A percentile compares a stretch with the other conserved stretches of the same genome.
These are phyloP conservation scores for Brenthis daphne DNA, from an alignment of 2,888 invertebrate genomes.

Conservation along the genomic window DNA sequence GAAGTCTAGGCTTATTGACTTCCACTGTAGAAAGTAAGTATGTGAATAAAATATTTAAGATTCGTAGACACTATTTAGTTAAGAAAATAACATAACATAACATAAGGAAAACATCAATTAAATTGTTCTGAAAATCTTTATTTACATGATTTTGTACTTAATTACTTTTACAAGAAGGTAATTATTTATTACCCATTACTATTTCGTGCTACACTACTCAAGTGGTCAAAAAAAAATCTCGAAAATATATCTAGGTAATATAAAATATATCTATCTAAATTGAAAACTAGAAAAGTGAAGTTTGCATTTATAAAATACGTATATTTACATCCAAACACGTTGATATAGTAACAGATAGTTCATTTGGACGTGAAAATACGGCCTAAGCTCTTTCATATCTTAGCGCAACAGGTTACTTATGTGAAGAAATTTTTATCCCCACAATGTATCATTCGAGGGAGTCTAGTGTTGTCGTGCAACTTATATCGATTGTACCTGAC, in stretches of 20 bases:
- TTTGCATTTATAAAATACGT: background rate
- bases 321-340: conserved; percentile 18
- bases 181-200: too few relatives aligned
- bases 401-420: conserved; percentile 70
- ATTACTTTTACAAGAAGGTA: too few relatives aligned
- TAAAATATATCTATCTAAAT: too few relatives aligned
- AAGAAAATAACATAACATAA: too few relatives aligned
- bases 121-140: too few relatives aligned
- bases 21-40: conserved; percentile 19
- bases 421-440: conserved; percentile 72
- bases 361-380: conserved; percentile 36
- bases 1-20: conserved; percentile 45
- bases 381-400: conserved; percentile 53
- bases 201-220: background rate
- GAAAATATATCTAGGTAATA: too few relatives aligned
- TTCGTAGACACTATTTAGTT: too few relatives aligned
- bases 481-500: conserved; percentile 40
- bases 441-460: conserved; percentile 64
- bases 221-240: background rate
- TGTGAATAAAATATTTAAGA: conserved; percentile 2
- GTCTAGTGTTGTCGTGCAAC: conserved; percentile 1
- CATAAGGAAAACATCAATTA: too few relatives aligned
- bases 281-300: background rate
- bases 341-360: conserved; percentile 29
- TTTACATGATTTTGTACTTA: too few relatives aligned